A percentile compares a stretch with the other conserved stretches of the same genome.
These are phyloP conservation scores for Chrysolina americana DNA, from an alignment of 2,888 invertebrate species.

Conservation along the genomic window DNA sequence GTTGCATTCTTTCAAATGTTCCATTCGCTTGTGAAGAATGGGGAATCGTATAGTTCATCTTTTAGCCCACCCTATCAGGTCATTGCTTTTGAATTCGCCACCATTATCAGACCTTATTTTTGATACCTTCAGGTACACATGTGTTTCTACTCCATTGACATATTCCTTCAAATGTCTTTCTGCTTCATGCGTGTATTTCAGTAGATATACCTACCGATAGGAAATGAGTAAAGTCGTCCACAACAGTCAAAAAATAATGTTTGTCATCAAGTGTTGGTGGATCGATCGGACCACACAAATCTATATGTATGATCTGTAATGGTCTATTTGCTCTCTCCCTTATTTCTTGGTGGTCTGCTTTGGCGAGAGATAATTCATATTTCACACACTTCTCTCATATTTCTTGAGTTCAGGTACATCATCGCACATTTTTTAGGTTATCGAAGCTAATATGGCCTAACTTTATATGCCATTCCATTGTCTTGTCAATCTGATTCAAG, in stretches of 20 bases:
- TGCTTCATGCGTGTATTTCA: constrained; percentile 6
- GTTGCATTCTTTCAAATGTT: too few species aligned
- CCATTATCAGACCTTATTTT: neutral
- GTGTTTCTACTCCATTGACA: too few species aligned
- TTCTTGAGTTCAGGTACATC: too few species aligned
- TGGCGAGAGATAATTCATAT: constrained; percentile 8
- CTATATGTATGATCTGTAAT: constrained; percentile 15
- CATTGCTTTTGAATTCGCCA: too few species aligned
- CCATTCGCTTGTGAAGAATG: too few species aligned
- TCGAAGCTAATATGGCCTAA: constrained; percentile 10
- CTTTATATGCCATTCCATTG: constrained; percentile 11
- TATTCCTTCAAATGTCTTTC: neutral
- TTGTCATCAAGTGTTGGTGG: constrained; percentile 17
- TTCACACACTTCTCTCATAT: constrained; percentile 12
- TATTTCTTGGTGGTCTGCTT: neutral
- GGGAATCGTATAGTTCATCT: too few species aligned
- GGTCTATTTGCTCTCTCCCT: neutral
- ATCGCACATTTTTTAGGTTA: constrained; percentile 11
- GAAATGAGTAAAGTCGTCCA: constrained; percentile 6
- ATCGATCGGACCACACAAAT: constrained; percentile 9
- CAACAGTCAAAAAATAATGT: constrained; percentile 20
- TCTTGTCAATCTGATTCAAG: constrained; percentile 6
- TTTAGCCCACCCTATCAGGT: too few species aligned
- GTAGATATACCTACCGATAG: constrained; percentile 2
- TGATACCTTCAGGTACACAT: neutral